phyloP scores from a whole-genome alignment of 2,797 vertebrate genomes.

The Anolis apletophallus region DNA sequence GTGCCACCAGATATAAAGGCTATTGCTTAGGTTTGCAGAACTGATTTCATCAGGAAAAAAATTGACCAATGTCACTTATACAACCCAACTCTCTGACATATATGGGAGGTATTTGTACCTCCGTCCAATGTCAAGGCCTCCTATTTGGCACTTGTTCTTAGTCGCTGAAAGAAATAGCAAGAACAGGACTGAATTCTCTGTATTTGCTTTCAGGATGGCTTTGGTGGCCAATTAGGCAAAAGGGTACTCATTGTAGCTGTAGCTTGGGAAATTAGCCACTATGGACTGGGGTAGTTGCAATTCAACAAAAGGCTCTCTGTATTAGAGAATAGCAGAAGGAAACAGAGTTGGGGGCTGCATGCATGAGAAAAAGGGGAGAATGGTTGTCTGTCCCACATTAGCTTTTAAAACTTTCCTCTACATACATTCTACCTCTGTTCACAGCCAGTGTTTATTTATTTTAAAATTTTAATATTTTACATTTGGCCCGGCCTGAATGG shows the following conservation, averaged over 20 bases:
- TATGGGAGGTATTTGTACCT: constrained; percentile 15
- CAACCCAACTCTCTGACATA: not conserved
- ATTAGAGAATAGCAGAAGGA: constrained; percentile 1
- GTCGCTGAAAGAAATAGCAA: constrained; percentile 14
- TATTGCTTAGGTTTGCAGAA: not conserved
- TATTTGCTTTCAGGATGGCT: constrained; percentile 36
- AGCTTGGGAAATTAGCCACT: constrained; percentile 26
- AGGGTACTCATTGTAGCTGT: constrained; percentile 48
- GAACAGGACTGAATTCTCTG: constrained; percentile 37
- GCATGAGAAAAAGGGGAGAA: not conserved
- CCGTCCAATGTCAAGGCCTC: constrained; percentile 36
- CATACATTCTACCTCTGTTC: too few relatives aligned
- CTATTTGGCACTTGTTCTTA: constrained; percentile 24
- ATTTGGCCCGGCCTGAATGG: too few relatives aligned
- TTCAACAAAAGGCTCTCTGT: constrained; percentile 54
- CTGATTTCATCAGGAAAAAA: not conserved
- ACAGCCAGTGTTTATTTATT: too few relatives aligned
- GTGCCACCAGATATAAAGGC: not conserved
- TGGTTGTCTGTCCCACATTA: not conserved
- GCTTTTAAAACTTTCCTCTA: too few relatives aligned
- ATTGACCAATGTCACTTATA: not conserved
- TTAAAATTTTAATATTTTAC: too few relatives aligned
- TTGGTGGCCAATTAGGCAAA: constrained; percentile 65
- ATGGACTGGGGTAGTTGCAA: constrained; percentile 29
- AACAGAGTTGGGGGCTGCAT: not conserved